Conservation (phyloP, 2,797 vertebrate species). For the Sebastes trivittatus region DNA sequence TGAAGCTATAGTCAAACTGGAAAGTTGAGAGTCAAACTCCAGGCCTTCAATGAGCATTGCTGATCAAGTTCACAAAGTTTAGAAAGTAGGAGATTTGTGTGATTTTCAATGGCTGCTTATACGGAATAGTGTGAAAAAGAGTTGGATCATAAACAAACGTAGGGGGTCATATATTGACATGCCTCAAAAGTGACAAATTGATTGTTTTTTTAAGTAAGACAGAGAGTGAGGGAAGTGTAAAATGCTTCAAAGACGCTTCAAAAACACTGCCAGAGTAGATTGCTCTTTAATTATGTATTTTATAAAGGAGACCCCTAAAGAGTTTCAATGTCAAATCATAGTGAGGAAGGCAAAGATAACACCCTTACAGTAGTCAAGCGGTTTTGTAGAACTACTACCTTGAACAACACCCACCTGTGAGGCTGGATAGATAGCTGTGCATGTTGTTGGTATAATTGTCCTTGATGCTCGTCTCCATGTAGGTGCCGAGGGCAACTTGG, state of each 20-base stretch:
- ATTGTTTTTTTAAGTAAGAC: neutral
- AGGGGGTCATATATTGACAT: neutral
- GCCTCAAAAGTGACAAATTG: neutral
- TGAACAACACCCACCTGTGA: constrained; percentile 83
- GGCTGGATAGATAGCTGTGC: constrained; percentile 82
- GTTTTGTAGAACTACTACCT: neutral
- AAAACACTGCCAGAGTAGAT: neutral
- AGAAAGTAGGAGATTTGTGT: neutral
- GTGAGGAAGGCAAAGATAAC: neutral
- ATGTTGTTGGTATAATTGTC: constrained; percentile 83
- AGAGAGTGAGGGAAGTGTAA: neutral
- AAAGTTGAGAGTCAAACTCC: neutral
- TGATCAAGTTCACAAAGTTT: neutral
- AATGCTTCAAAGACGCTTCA: neutral
- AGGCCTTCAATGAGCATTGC: too few relatives aligned
- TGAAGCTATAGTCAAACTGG: neutral
- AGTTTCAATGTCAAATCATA: neutral
- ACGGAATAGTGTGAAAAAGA: neutral
- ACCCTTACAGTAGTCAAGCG: neutral
- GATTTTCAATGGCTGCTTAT: neutral
- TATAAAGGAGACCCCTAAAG: neutral
- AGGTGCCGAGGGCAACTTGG: constrained; percentile 70
- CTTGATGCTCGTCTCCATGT: constrained; percentile 84
- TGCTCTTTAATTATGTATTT: neutral
- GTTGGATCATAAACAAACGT: neutral